phyloP scores from a whole-genome alignment of 2,888 invertebrate species.

The Perdita meconis region DNA sequence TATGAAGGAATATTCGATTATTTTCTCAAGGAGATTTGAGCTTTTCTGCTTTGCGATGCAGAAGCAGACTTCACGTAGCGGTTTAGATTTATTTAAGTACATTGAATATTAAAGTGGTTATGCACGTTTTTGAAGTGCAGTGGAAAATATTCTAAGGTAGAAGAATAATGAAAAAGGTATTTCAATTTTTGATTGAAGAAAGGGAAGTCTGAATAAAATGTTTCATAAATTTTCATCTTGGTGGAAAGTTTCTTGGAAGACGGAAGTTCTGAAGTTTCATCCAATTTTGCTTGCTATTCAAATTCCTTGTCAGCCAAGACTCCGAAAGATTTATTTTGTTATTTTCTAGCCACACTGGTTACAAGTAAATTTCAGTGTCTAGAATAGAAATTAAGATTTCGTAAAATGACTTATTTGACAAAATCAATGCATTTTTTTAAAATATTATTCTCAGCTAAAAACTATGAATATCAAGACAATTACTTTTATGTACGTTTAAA shows the following conservation, averaged over 20 bases:
- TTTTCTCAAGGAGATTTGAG: too few species aligned
- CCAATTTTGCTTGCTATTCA: constrained; percentile 1
- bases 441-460: too few species aligned
- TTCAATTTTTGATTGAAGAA: not conserved
- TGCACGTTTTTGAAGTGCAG: too few species aligned
- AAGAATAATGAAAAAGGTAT: not conserved
- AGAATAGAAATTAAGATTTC: not conserved
- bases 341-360: not conserved
- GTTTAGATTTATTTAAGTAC: too few species aligned
- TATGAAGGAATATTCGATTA: too few species aligned
- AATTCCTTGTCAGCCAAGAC: not conserved
- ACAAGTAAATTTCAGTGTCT: not conserved
- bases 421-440: too few species aligned
- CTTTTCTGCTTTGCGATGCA: too few species aligned
- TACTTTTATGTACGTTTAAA: not conserved
- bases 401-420: too few species aligned
- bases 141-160: constrained; percentile 1
- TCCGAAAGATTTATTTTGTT: not conserved
- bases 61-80: too few species aligned
- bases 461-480: too few species aligned
- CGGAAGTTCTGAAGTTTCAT: not conserved
- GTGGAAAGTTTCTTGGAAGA: not conserved
- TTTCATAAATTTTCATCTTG: constrained; percentile 3
- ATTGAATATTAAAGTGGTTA: too few species aligned
- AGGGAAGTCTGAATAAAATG: not conserved